Base-by-base conservation (phyloP, 2,888 invertebrate genomes). In the Lampropteryx suffumata region DNA sequence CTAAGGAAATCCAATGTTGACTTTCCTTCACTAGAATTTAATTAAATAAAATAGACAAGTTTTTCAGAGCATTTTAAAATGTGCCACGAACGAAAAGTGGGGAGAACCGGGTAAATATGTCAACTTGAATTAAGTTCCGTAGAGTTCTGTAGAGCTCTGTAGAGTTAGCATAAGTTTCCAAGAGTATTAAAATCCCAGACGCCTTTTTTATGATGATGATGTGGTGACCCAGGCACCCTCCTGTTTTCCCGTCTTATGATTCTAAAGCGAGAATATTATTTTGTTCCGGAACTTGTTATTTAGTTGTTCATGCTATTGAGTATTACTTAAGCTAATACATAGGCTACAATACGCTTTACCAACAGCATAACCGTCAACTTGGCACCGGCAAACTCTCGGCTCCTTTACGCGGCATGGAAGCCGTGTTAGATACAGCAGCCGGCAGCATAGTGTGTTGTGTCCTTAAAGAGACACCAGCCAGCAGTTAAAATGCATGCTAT, bases 121-220 rank as follows among this genome's bases (percentile, higher is more conserved):
- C 55, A 58, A 58, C 56, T 55, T 41, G 36, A 55, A 44, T 53
- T 47, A 51, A 55, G 55, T 55, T 55, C 34, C 50, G 41, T 39
- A 35, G 43, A 37, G 29, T 27, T 35, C 48, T 48, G 42, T n/a
- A n/a, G n/a, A n/a, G n/a, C n/a, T n/a, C n/a, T n/a, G n/a, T 33
- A 12, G 34, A 47, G 49, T 41, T 51, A 37, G 32, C 41, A 32
- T 41, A 45, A 45, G 37, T 49, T 43, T 30, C 36, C 28, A 46
- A 50, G 50, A 52, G 49, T 52, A 51, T 51, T 24, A 24, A 46
- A 46, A 46, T 46, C 42, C 46, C 28, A 27, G 44, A 30, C n/a
- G 12, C 44, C 37, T 40, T 43, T 36, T 32, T 8, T 45, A 24
- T 33, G 21, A 24, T 33, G 21, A 24, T 24, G 14, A 28, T 13